Evolutionary conservation across 2,888 invertebrate genomes (phyloP).

Genomic region (Bruchidius siliquastri): DNA sequence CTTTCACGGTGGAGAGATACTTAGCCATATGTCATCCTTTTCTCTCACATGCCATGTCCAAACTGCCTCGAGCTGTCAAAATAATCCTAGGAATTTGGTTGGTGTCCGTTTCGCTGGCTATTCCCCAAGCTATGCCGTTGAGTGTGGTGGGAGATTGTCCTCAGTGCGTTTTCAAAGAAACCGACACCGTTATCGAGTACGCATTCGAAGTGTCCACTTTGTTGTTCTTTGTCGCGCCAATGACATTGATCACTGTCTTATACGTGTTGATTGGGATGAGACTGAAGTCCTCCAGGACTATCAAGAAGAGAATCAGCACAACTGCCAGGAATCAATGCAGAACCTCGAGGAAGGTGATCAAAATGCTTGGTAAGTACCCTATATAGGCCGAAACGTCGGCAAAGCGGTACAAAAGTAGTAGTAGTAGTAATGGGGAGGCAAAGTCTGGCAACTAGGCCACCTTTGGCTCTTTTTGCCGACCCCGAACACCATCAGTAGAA

Average conservation of each 20-base stretch:
- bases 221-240: constrained; percentile 80
- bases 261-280: constrained; percentile 74
- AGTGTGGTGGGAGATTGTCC: constrained; percentile 45
- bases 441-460: too few species aligned
- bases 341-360: constrained; percentile 50
- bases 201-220: constrained; percentile 76
- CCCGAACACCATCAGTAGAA: too few species aligned
- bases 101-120: constrained; percentile 65
- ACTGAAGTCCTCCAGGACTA: constrained; percentile 54
- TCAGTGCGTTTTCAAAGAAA: constrained; percentile 23
- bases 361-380: constrained; percentile 60
- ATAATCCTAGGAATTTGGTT: constrained; percentile 80
- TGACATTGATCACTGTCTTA: constrained; percentile 79
- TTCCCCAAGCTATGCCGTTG: constrained; percentile 63
- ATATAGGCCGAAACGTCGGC: too few species aligned
- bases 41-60: constrained; percentile 77
- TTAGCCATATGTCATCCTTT: constrained; percentile 68
- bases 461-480: too few species aligned
- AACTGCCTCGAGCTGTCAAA: constrained; percentile 76
- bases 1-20: constrained; percentile 68
- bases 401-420: too few species aligned
- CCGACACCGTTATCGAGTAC: constrained; percentile 52
- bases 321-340: constrained; percentile 30
- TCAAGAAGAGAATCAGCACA: constrained; percentile 31
- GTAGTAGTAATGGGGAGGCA: too few species aligned